Percentiles rank a stretch among this genome's conserved stretches.
Evolutionary conservation across 2,888 invertebrate species (phyloP).

Genomic region (Tetragonula carbonaria): DNA sequence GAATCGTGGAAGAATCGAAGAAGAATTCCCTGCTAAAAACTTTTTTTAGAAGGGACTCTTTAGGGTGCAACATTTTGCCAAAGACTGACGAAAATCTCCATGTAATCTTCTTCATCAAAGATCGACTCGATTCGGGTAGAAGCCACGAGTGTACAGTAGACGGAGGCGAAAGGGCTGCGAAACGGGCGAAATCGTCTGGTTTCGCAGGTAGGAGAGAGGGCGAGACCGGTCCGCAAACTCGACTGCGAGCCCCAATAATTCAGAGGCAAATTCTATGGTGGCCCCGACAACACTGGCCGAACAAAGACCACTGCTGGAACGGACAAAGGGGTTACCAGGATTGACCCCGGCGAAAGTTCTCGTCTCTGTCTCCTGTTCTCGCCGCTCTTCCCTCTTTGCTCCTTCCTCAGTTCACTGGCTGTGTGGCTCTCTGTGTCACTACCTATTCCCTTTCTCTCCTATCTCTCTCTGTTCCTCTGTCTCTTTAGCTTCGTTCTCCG

Average conservation of each 20-base stretch:
- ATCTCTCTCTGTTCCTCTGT: background rate
- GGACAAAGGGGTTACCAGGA: conserved; percentile 66
- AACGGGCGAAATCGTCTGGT: conserved; percentile 34
- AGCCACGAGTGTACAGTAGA: background rate
- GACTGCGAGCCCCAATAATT: conserved; percentile 71
- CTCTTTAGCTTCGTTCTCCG: background rate
- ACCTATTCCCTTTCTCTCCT: background rate
- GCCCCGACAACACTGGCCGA: conserved; percentile 69
- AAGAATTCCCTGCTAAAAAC: too few species aligned
- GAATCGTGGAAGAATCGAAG: too few species aligned
- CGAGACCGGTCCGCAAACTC: conserved; percentile 38
- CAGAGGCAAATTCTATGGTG: conserved; percentile 76
- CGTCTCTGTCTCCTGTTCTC: conserved; percentile 25
- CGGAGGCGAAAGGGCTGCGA: background rate
- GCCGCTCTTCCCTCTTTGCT: background rate
- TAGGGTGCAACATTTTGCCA: too few species aligned
- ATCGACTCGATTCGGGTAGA: conserved; percentile 11
- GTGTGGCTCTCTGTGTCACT: background rate
- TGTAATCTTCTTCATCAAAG: background rate
- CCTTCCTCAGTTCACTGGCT: background rate
- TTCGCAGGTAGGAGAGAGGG: conserved; percentile 26
- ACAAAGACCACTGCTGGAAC: conserved; percentile 59
- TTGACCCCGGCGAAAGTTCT: conserved; percentile 54
- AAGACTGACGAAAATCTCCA: conserved; percentile 13
- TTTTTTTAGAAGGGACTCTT: too few species aligned